These are phyloP conservation scores for Synodontis membranacea DNA, from an alignment of 2,113 vertebrate genomes.

Conservation along the genomic window DNA sequence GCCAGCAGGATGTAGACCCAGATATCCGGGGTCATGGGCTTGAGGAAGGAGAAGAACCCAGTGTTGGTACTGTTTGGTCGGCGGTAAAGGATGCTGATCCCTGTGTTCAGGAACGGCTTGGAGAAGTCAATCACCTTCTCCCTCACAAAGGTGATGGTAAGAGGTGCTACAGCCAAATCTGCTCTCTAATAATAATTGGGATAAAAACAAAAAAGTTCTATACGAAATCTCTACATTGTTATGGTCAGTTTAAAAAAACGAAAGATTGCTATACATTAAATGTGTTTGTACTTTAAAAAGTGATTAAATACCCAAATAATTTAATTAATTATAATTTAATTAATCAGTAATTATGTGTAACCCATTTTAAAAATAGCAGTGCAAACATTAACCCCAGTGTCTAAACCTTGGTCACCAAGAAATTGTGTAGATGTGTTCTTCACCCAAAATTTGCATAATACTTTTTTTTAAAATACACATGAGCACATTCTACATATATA, in stretches of 20 bases:
- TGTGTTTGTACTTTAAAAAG: not conserved
- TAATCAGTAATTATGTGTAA: not conserved
- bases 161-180: slow-evolving; percentile 91
- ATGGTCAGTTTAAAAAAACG: not conserved
- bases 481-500: not conserved
- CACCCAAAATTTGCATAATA: not conserved
- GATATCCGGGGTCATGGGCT: slow-evolving; percentile 95
- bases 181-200: slow-evolving; percentile 79
- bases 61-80: slow-evolving; percentile 93
- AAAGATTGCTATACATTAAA: not conserved
- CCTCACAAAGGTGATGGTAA: slow-evolving; percentile 94
- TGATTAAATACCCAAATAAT: not conserved
- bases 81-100: slow-evolving; percentile 97
- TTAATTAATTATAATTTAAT: not conserved
- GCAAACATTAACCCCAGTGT: not conserved
- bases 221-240: not conserved
- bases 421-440: not conserved
- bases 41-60: slow-evolving; percentile 98
- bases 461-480: not conserved
- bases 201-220: not conserved
- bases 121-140: slow-evolving; percentile 97
- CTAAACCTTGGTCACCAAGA: not conserved
- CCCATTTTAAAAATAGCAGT: not conserved
- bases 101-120: slow-evolving; percentile 95
- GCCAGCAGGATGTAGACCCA: slow-evolving; percentile 99